These are phyloP conservation scores for Cacatua alba DNA, from an alignment of 2,113 vertebrate genomes.

Conservation along the genomic window DNA sequence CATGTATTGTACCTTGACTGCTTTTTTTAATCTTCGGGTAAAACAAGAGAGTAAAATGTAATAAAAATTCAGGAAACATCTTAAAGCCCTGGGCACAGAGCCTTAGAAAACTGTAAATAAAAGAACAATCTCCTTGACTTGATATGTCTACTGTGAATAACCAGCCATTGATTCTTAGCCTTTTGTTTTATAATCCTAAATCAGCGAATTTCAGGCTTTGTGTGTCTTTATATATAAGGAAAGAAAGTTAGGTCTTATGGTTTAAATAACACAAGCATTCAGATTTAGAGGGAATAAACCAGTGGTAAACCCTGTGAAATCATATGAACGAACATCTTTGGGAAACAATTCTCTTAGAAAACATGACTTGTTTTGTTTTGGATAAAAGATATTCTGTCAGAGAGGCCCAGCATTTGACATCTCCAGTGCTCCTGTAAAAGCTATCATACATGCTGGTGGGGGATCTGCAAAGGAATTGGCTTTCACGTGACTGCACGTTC, in stretches of 20 bases:
- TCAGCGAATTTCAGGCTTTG: slow-evolving; percentile 15
- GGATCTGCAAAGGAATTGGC: background rate
- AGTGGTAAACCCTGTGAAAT: background rate
- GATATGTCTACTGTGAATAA: slow-evolving; percentile 60
- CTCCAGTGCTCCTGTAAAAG: background rate
- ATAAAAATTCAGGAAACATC: slow-evolving; percentile 62
- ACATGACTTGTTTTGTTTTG: background rate
- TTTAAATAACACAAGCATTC: background rate
- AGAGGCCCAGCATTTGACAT: background rate
- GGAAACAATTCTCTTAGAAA: background rate
- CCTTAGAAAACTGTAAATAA: slow-evolving; percentile 40
- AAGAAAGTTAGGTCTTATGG: background rate
- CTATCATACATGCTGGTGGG: background rate
- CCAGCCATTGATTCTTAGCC: slow-evolving; percentile 29
- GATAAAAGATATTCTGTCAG: background rate
- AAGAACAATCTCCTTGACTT: slow-evolving; percentile 61
- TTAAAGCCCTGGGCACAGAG: slow-evolving; percentile 50
- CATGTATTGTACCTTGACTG: background rate
- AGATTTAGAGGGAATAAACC: background rate
- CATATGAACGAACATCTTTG: background rate
- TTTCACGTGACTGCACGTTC: accelerated
- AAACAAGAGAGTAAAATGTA: slow-evolving; percentile 61
- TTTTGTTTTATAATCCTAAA: slow-evolving; percentile 63
- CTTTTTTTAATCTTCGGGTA: slow-evolving; percentile 47
- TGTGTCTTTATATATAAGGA: background rate